Percentiles rank a stretch among this genome's conserved stretches.
phyloP scores from a whole-genome alignment of 1,140 invertebrate genomes.

The Mya arenaria region DNA sequence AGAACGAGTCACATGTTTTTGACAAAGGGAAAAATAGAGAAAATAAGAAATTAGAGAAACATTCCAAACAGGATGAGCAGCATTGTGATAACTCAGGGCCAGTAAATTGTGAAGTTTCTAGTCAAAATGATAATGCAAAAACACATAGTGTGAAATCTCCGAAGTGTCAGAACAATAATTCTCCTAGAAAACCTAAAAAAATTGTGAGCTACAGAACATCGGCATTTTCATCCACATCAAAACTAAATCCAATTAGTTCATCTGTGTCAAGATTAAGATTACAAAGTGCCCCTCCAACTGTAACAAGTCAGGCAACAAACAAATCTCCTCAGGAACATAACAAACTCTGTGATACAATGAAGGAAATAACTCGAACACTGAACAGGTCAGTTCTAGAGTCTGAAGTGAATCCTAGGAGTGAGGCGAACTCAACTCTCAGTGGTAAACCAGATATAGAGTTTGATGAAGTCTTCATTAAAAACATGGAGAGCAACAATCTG shows the following conservation, averaged over 20 bases:
- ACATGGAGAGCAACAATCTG: neutral
- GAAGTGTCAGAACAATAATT: neutral
- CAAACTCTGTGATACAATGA: neutral
- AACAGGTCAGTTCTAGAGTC: no score
- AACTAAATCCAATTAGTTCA: conserved; percentile 45
- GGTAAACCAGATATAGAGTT: neutral
- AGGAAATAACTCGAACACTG: no score
- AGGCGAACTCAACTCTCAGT: no score
- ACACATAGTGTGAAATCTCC: neutral
- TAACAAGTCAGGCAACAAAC: neutral
- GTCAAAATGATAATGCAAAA: neutral
- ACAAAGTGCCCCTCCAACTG: conserved; percentile 21
- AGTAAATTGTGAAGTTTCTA: conserved; percentile 22
- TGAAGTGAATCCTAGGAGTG: neutral
- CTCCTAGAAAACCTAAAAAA: conserved; percentile 43
- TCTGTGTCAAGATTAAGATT: conserved; percentile 33
- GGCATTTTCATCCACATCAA: conserved; percentile 28
- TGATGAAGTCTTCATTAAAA: neutral
- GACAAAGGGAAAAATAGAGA: neutral
- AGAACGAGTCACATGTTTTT: neutral
- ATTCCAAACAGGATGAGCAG: no score
- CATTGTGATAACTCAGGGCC: no score
- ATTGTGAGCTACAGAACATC: conserved; percentile 51
- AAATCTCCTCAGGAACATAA: neutral
- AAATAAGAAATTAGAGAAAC: no score